These are phyloP conservation scores for Eilema sororculum DNA, from an alignment of 2,888 invertebrate genomes.

Conservation along the genomic window DNA sequence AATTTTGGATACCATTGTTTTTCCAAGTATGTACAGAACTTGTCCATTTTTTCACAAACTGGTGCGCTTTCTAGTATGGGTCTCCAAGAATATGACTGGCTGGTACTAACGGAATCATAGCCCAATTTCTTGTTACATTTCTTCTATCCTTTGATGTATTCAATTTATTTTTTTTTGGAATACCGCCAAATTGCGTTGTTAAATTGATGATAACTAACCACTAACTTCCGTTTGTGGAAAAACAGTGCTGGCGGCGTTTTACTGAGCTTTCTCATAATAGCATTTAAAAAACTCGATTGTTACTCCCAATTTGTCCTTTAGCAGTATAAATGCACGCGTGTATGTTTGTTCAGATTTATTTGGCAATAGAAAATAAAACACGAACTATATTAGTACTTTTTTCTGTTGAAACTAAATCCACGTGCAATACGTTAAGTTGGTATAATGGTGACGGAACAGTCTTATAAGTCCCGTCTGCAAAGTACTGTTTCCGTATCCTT, in stretches of 20 bases:
- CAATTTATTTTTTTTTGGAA: background rate
- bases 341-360: slow-evolving; percentile 2
- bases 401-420: slow-evolving; percentile 1
- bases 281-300: slow-evolving; percentile 1
- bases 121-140: too few species aligned
- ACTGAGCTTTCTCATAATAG: background rate
- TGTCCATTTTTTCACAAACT: too few species aligned
- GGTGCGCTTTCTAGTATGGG: too few species aligned
- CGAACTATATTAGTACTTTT: slow-evolving; percentile 2
- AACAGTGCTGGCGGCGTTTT: background rate
- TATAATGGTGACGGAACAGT: background rate
- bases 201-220: background rate
- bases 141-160: background rate
- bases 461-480: slow-evolving; percentile 2
- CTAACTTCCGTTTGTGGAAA: background rate
- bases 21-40: too few species aligned
- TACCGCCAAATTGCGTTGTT: slow-evolving; percentile 2
- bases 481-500: slow-evolving; percentile 1
- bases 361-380: slow-evolving; percentile 1
- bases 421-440: background rate
- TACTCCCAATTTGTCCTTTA: slow-evolving; percentile 1
- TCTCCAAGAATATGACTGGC: too few species aligned
- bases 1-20: too few species aligned
- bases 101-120: too few species aligned
- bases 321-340: background rate